Percentiles rank a stretch among this genome's conserved stretches.
These are phyloP conservation scores for Galaxias olidus DNA, from an alignment of 2,797 vertebrate species.

Conservation along the genomic window DNA sequence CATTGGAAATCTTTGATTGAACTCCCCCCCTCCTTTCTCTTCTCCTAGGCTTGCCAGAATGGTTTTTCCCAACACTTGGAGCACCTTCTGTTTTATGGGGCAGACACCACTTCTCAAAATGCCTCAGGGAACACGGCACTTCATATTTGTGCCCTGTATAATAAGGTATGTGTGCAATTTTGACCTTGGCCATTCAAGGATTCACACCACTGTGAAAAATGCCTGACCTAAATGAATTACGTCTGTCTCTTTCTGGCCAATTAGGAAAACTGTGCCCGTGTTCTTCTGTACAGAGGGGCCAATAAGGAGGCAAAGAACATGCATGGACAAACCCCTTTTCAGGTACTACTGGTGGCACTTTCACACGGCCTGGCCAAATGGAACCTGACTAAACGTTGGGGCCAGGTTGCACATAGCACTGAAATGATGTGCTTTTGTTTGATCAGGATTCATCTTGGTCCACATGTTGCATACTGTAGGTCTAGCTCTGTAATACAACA, in stretches of 20 bases:
- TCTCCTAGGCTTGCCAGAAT: conserved; percentile 85
- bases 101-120: conserved; percentile 85
- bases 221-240: conserved; percentile 13
- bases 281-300: conserved; percentile 88
- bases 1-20: conserved; percentile 21
- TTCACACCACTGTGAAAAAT: neutral
- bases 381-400: no score
- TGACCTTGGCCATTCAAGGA: neutral
- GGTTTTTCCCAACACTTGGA: conserved; percentile 91
- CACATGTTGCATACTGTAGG: no score
- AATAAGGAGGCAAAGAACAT: conserved; percentile 91
- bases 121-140: conserved; percentile 90
- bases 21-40: conserved; percentile 42
- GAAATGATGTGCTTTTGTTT: no score
- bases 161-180: conserved; percentile 76
- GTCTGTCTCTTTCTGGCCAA: conserved; percentile 36
- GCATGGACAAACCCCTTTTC: conserved; percentile 88
- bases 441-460: no score
- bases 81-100: conserved; percentile 91
- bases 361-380: no score
- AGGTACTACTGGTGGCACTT: conserved; percentile 69
- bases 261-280: conserved; percentile 88
- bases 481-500: neutral
- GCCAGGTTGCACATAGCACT: no score
- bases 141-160: conserved; percentile 92